Conservation (phyloP, 2,797 vertebrate species). For the Cirrhinus molitorella region DNA sequence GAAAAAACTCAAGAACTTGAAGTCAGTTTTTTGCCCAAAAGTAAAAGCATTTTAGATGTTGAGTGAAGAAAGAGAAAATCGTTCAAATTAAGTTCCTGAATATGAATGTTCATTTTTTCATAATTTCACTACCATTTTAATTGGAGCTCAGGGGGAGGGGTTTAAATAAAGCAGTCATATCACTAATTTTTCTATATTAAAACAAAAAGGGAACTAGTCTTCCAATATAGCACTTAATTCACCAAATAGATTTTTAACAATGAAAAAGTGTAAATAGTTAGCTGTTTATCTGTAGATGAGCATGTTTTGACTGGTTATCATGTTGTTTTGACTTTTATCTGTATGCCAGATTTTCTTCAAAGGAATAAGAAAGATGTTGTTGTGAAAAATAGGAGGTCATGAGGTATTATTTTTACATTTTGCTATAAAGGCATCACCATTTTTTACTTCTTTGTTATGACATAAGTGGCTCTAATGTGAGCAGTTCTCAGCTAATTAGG, state of each 20-base stretch:
- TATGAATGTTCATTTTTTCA: neutral
- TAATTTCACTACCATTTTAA: neutral
- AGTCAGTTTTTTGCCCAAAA: neutral
- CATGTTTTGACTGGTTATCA: conserved; percentile 6
- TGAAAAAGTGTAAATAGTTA: neutral
- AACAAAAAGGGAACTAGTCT: neutral
- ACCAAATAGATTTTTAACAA: neutral
- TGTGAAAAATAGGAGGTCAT: conserved; percentile 24
- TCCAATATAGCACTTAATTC: neutral
- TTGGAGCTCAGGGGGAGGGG: neutral
- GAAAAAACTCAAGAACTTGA: neutral
- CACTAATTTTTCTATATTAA: neutral
- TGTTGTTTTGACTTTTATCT: conserved; percentile 35
- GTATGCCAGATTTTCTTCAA: conserved; percentile 27
- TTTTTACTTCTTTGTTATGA: conserved; percentile 36
- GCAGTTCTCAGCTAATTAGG: conserved; percentile 50
- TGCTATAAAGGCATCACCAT: conserved; percentile 11
- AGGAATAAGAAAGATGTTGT: conserved; percentile 1
- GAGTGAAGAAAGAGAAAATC: neutral
- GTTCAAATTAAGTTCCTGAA: neutral
- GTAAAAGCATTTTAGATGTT: neutral
- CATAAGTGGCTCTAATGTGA: conserved; percentile 41
- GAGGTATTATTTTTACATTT: conserved; percentile 15
- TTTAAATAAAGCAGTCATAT: neutral
- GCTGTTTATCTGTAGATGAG: neutral